phyloP scores from a whole-genome alignment of 2,113 vertebrate species.

The Ceyx margarethae region DNA sequence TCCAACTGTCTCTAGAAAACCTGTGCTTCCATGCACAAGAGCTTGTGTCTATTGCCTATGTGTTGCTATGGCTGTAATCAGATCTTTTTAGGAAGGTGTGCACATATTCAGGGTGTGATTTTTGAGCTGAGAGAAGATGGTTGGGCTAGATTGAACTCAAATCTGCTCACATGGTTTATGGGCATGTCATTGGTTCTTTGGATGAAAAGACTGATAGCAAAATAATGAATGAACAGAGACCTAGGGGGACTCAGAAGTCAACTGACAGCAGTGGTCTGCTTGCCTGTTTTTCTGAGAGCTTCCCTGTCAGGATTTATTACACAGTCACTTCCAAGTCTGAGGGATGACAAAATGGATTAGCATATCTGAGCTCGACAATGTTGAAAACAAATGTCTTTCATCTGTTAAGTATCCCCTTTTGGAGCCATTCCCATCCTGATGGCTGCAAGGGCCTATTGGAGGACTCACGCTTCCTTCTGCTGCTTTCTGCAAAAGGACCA shows the following conservation, averaged over 20 bases:
- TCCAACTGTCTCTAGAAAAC: background rate
- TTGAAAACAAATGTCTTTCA: slow-evolving; percentile 15
- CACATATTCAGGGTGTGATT: background rate
- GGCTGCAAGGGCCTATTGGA: background rate
- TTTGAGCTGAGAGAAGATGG: background rate
- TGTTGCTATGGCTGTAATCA: accelerated
- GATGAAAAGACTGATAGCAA: background rate
- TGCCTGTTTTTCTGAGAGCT: background rate
- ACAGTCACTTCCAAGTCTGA: background rate
- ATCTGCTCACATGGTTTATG: background rate
- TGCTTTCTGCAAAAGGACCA: background rate
- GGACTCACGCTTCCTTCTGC: background rate
- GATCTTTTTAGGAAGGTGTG: background rate
- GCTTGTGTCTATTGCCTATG: accelerated
- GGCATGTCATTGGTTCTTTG: background rate
- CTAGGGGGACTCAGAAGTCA: background rate
- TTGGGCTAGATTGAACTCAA: background rate
- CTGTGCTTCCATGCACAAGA: background rate
- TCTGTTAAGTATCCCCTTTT: background rate
- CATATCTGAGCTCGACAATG: accelerated
- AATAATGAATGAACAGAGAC: background rate
- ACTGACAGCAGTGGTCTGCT: background rate
- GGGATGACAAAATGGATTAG: slow-evolving; percentile 49
- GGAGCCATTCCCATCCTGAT: background rate
- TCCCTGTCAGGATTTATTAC: background rate